phyloP scores from a whole-genome alignment of 2,888 invertebrate species.

The Globia sparganii region DNA sequence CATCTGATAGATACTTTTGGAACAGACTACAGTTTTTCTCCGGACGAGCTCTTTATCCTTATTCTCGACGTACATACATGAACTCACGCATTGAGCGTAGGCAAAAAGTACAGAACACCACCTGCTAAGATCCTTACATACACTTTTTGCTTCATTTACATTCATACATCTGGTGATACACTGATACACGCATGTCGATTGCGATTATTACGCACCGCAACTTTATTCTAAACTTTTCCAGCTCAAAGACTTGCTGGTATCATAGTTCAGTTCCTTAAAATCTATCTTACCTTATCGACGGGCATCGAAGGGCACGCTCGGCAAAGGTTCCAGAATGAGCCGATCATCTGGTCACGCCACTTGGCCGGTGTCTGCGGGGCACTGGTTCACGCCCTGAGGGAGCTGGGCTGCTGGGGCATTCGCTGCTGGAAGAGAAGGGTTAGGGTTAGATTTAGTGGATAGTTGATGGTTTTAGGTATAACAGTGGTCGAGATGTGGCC shows the following conservation, averaged over 20 bases:
- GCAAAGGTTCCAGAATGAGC: conserved; percentile 99
- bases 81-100: too few species aligned
- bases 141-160: too few species aligned
- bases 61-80: too few species aligned
- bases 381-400: conserved; percentile 76
- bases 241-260: background rate
- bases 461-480: too few species aligned
- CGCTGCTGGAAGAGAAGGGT: conserved; percentile 78
- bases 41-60: too few species aligned
- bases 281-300: conserved; percentile 96
- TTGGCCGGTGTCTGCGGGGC: conserved; percentile 77
- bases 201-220: too few species aligned
- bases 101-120: too few species aligned
- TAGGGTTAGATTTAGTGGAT: conserved; percentile 3
- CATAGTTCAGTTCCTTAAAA: background rate
- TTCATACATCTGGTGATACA: too few species aligned
- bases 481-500: too few species aligned
- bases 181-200: too few species aligned
- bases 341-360: conserved; percentile 96
- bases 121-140: too few species aligned
- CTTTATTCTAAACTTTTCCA: too few species aligned
- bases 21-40: background rate
- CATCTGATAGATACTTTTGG: background rate
- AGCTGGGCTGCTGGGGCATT: conserved; percentile 79
- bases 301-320: conserved; percentile 99